Base-by-base conservation (phyloP, 2,888 invertebrate species). In the Malachius bipustulatus region DNA sequence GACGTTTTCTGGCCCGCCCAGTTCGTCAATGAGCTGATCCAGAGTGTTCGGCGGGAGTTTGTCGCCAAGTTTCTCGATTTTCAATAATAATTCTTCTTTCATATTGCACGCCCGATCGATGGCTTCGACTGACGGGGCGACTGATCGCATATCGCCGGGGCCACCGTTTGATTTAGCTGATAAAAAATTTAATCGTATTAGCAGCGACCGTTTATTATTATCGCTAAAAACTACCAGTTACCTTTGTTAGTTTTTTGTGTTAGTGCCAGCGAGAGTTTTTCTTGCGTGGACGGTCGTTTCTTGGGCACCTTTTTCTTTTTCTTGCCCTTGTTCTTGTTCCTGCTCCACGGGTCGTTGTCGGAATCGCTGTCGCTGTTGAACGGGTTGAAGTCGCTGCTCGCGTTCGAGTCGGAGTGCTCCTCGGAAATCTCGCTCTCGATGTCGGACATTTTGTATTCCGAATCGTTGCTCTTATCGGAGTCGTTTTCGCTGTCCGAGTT, bases 1-100 rank as follows among this genome's bases (percentile, higher is more conserved):
- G 0, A 98, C 98, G 64, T 89, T 88, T 48, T 94, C 91, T 0
- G 96, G 88, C 2, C 98, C 98, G 31, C 98, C 98, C 6, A 98
- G 73, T 57, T 94, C 91, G 63, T 99, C 97, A 44, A 99, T 97
- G 8, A 98, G 71, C 60, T 98, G 94, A 70, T 99, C 98, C 29
- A 99, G 69, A 1, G 98, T 96, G 64, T 99, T 98, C 26, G 96
- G 87, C 4, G 98, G 98, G 46, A 99, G 67, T 13, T 75, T 72
- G 1, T 82, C 78, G 3, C 94, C 96, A 28, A 56, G 40, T 14
- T 72, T 66, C 60, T 97, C 94, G 38, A 98, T 81, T 55, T 77
- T 75, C 42, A 73, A 71, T 44, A 98, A 62, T 26, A 98, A 67
- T 46, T 94, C 85, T 50, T 90, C 85, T 66, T 94, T 93, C 87